phyloP scores from a whole-genome alignment of 1,140 invertebrate genomes.

The Drosophila sucinea region DNA sequence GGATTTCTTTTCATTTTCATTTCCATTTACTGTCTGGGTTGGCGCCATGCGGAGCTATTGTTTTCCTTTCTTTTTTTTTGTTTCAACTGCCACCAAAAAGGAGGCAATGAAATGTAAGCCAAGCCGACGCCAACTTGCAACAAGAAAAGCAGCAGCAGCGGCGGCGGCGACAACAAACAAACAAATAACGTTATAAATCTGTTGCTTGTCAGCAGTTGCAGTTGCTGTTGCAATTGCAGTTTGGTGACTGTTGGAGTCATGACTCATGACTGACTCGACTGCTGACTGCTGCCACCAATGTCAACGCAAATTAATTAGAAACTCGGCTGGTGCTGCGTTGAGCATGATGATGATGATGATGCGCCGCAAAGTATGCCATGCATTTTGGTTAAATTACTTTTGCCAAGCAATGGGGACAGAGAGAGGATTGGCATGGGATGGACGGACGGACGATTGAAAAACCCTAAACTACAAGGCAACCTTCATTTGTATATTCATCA shows the following conservation, averaged over 20 bases:
- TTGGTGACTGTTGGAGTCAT: neutral
- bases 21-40: neutral
- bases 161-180: conserved; percentile 39
- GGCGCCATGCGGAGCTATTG: conserved; percentile 12
- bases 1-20: neutral
- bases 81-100: neutral
- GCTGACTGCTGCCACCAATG: conserved; percentile 27
- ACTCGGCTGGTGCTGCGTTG: conserved; percentile 13
- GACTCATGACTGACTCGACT: neutral
- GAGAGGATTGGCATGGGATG: neutral
- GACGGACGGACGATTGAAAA: neutral
- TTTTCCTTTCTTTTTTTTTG: neutral
- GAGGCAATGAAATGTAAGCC: conserved; percentile 8
- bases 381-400: conserved; percentile 46
- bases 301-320: conserved; percentile 61
- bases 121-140: conserved; percentile 15
- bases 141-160: conserved; percentile 22
- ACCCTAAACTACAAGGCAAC: neutral
- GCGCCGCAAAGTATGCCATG: conserved; percentile 24
- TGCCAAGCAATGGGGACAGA: neutral
- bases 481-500: neutral
- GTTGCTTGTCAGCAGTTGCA: conserved; percentile 57
- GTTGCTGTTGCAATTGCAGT: conserved; percentile 7
- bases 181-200: conserved; percentile 64
- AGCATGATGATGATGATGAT: conserved; percentile 13